Evolutionary conservation across 2,797 vertebrate genomes (phyloP).

Genomic region (Toxotes lorentzi): DNA sequence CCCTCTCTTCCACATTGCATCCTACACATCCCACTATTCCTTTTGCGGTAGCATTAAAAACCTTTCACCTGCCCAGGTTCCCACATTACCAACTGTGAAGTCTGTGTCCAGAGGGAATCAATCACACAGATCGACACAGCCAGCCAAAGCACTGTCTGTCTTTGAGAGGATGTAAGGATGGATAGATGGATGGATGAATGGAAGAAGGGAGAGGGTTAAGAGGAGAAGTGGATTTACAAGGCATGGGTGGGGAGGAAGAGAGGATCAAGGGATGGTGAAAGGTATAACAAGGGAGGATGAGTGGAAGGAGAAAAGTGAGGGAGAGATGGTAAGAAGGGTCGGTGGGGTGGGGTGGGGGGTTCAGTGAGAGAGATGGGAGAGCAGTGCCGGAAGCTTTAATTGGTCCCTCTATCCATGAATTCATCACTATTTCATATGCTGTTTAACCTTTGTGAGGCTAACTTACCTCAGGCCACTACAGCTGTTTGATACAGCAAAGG

Average conservation of each 20-base stretch:
- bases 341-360: background rate
- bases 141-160: constrained; percentile 40
- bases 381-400: constrained; percentile 84
- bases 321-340: constrained; percentile 26
- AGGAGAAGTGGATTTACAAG: constrained; percentile 55
- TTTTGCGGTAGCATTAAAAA: constrained; percentile 75
- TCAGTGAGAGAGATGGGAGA: constrained; percentile 16
- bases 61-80: constrained; percentile 82
- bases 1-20: constrained; percentile 22
- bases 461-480: constrained; percentile 78
- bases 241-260: constrained; percentile 33
- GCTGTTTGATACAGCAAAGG: constrained; percentile 61
- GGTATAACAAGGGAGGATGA: constrained; percentile 59
- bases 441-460: constrained; percentile 88
- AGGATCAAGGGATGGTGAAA: constrained; percentile 68
- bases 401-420: constrained; percentile 85
- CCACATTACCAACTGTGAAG: constrained; percentile 82
- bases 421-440: constrained; percentile 86
- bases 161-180: constrained; percentile 38
- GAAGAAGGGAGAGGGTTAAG: constrained; percentile 12
- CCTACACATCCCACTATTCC: constrained; percentile 18
- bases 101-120: constrained; percentile 82
- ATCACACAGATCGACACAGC: constrained; percentile 66
- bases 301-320: constrained; percentile 39
- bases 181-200: constrained; percentile 41